Base-by-base conservation (phyloP, 2,888 invertebrate species). In the Lasioglossum calceatum region DNA sequence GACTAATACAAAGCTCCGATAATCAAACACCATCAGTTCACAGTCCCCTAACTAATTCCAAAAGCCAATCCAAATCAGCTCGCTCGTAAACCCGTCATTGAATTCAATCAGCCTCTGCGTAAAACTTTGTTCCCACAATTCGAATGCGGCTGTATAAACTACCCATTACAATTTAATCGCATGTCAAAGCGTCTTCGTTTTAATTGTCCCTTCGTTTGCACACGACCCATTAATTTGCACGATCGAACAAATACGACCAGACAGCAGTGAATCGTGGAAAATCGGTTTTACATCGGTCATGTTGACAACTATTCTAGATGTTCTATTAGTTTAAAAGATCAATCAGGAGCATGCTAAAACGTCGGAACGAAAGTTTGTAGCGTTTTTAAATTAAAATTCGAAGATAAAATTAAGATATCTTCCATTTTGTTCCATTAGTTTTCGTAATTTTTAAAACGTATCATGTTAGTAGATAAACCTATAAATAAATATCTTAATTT, bases 161-260 rank as follows among this genome's bases (percentile, higher is more conserved):
- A 39, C 42, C 39, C 39, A 39, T 39, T 70, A n/a, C 36, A 36
- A 23, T 36, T 39, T 39, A 36, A 36, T 70, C 70, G n/a, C 19
- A 42, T 42, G 39, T 39, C 70, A 39, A 70, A 70, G 70, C 70
- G 39, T 39, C 70, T 70, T 36, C 70, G 39, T 39, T 36, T 70
- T 70, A 70, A 70, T 70, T 39, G 39, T 23, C 39, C 70, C 27
- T 27, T 14, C 1, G 27, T 61, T 61, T 61, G 23, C 39, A 36
- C 70, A 23, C 70, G 70, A 23, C 8, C 19, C 70, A 12, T 39
- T 70, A 39, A 70, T 70, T 70, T 70, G 10, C 70, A 39, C 70
- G 23, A 8, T 23, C 70, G 70, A 39, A 23, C 39, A 70, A 70
- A 70, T 12, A 70, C 70, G 39, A 67, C 16, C 16, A 36, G 16